Base-by-base conservation (phyloP, 2,888 invertebrate species). In the Idaea aversata region DNA sequence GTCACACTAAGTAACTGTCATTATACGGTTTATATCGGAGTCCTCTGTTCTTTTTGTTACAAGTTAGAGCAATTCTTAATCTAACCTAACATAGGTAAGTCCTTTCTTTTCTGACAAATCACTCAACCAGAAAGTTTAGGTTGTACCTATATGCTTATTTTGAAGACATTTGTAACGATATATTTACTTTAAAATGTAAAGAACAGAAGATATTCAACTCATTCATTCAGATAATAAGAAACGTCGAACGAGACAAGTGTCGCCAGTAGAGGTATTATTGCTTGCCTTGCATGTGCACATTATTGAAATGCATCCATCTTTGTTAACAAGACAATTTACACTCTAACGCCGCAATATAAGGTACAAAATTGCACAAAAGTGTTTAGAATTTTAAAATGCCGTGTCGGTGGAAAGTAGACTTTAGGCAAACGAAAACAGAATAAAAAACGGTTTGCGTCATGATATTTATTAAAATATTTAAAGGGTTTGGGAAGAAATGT, bases 181-280 rank as follows among this genome's bases (percentile, higher is more conserved):
- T 36, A 15, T 58, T 58, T 58, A 5, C 58, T 58, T 10, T 15
- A 59, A 61, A 62, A 61, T 57, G 34, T 63, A 35, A 7, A 64
- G 60, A 59, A 59, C 61, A 59, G 61, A 57, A 38, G 61, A 65
- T 67, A 66, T 70, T 68, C 69, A 72, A n/a, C n/a, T n/a, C n/a
- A n/a, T n/a, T n/a, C n/a, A n/a, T n/a, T n/a, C n/a, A n/a, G n/a
- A n/a, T n/a, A n/a, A 72, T 72, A 70, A 66, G 63, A 68, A 36
- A 57, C 65, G 59, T 63, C 58, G 61, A 67, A 67, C 61, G 68
- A 70, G 67, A 68, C 70, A 72, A 72, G 58, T 69, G 70, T 66
- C 64, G 64, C 68, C 64, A 59, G 57, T 25, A 25, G 25, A 25
- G 25, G 25, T 60, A 62, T 64, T 60, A 67, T 57, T 64, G 67